Evolutionary conservation across 2,888 invertebrate genomes (phyloP).

Genomic region (Pheosia tremula): DNA sequence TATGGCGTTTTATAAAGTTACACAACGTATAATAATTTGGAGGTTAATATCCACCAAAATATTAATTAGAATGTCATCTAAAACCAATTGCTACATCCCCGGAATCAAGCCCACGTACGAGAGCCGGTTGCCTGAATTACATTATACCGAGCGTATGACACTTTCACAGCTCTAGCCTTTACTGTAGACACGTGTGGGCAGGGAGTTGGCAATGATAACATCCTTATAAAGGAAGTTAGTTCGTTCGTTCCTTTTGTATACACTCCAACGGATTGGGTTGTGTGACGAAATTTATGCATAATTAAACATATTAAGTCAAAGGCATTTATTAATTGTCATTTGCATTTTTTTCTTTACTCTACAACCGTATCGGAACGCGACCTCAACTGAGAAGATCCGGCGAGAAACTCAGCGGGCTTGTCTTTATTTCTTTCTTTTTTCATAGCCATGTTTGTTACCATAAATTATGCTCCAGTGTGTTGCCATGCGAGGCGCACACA

Average conservation of each 20-base stretch:
- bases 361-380: no score
- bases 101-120: neutral
- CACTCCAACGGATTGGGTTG: neutral
- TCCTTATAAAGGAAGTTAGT: neutral
- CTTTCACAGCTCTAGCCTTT: neutral
- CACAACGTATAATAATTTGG: no score
- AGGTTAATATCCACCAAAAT: neutral
- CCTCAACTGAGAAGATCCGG: no score
- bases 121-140: neutral
- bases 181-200: neutral
- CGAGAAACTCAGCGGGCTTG: no score
- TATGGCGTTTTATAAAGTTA: no score
- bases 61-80: neutral
- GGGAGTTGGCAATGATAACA: neutral
- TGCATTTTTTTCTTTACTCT: no score
- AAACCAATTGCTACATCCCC: neutral
- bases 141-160: neutral
- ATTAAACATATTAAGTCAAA: no score
- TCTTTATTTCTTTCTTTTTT: no score
- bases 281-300: neutral
- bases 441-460: no score
- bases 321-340: no score
- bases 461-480: no score
- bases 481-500: no score
- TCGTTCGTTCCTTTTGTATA: neutral